Evolutionary conservation across 2,888 invertebrate species (phyloP).

Genomic region (Tethea ocularis): DNA sequence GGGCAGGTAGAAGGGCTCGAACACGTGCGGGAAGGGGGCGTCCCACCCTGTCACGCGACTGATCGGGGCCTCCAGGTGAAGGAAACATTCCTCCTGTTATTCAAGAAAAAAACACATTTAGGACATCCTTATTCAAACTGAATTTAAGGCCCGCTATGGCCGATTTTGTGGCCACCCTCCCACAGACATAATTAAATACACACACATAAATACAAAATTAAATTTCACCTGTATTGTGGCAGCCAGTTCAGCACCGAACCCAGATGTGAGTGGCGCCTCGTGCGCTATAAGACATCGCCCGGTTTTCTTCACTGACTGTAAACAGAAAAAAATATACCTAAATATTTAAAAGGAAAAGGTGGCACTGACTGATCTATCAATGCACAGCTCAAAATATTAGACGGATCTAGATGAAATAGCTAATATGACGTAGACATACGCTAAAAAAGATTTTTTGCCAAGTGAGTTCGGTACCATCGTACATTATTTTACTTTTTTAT

Average conservation of each 20-base stretch:
- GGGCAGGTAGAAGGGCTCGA: conserved; percentile 98
- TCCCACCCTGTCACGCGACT: conserved; percentile 97
- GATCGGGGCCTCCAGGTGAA: conserved; percentile 96
- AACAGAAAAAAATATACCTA: conserved; percentile 52
- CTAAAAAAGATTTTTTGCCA: no score
- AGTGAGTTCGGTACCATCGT: no score
- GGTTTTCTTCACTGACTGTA: conserved; percentile 97
- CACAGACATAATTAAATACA: no score
- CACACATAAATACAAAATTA: no score
- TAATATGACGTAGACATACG: no score
- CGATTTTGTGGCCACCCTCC: no score
- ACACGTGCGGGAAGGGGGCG: conserved; percentile 98
- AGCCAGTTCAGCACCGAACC: conserved; percentile 98
- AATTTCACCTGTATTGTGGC: conserved; percentile 96
- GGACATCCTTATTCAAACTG: no score
- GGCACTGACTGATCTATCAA: no score
- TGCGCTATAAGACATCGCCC: conserved; percentile 96
- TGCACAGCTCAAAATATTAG: not conserved
- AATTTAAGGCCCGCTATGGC: no score
- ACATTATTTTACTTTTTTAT: no score
- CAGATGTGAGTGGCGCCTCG: conserved; percentile 97
- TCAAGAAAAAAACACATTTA: not conserved
- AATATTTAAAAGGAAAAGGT: no score
- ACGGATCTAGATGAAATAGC: no score
- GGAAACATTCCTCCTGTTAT: conserved; percentile 94